Evolutionary conservation across 2,797 vertebrate genomes (phyloP).

Genomic region (Anomalospiza imberbis): DNA sequence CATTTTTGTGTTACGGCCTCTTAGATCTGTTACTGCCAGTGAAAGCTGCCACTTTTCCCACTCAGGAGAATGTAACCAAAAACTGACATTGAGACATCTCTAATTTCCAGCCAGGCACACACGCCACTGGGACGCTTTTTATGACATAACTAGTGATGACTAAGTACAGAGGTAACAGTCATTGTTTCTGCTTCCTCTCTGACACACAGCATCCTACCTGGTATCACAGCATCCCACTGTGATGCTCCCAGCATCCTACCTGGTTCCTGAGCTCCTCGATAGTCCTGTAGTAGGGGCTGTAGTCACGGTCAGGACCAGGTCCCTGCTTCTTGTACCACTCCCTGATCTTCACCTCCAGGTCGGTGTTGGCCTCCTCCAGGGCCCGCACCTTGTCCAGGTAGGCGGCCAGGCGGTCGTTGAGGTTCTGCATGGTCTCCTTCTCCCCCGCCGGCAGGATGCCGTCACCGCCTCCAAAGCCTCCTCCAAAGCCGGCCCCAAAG

Average conservation of each 20-base stretch:
- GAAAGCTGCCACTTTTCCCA: neutral
- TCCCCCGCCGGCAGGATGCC: constrained; percentile 71
- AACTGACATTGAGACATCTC: neutral
- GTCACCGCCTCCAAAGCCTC: neutral
- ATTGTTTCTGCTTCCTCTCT: neutral
- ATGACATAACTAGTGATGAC: neutral
- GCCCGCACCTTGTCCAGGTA: constrained; percentile 81
- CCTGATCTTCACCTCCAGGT: constrained; percentile 13
- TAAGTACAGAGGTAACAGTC: neutral
- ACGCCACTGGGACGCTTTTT: neutral
- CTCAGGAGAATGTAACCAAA: neutral
- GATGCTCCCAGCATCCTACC: constrained; percentile 21
- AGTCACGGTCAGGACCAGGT: constrained; percentile 80
- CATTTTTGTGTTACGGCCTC: neutral
- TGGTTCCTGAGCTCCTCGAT: constrained; percentile 74
- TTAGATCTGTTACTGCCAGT: neutral
- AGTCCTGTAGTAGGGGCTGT: constrained; percentile 75
- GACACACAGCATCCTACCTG: neutral
- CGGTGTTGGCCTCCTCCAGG: constrained; percentile 29
- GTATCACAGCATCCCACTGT: accelerated
- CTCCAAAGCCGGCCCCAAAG: constrained; percentile 30
- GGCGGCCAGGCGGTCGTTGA: constrained; percentile 89
- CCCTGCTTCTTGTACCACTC: constrained; percentile 54
- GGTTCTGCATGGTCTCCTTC: constrained; percentile 95
- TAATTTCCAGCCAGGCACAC: neutral